Base-by-base conservation (phyloP, 2,113 vertebrate species). In the Atlantisia rogersi region DNA sequence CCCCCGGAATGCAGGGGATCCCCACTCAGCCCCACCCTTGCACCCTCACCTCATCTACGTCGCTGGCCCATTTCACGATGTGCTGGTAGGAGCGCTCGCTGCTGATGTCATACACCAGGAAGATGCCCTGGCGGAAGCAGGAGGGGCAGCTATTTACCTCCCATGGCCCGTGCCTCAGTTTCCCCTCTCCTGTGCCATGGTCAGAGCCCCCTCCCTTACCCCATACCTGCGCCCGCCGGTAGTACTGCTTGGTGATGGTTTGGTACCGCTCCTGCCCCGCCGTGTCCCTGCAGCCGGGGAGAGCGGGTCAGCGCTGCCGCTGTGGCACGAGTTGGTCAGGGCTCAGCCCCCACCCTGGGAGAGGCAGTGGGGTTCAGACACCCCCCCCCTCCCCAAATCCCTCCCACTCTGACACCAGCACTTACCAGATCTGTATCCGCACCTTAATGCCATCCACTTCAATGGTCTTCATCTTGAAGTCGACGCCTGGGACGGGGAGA, bases 211-310 rank as follows among this genome's bases (percentile, higher is more conserved):
- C 22, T 46, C 44, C 20, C 48, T 22, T 22, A 21, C 48, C 12
- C 32, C 8, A 0, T 92, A 99, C 99, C 99, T 99, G 99, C 76
- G 99, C 99, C 95, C 99, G 97, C 93, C 99, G 98, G 96, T 99
- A 99, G 97, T 99, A 99, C 98, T 99, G 99, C 95, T 99, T 99
- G 29, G 99, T 99, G 97, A 99, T 99, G 93, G 99, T 99, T 97
- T 99, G 99, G 97, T 99, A 99, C 89, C 99, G 97, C 95, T 99
- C 99, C 96, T 99, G 99, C n/a, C 99, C 99, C 0, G 99, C 99
- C 4, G 99, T 99, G 97, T 99, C 99, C 99, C 99, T 99, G 92
- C 48, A 6, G 35, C 60, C 59, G 0, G 75, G 10, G 32, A 60
- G 63, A 67, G 42, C 0, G 1, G 7, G 26, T 84, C 74, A 76